Evolutionary conservation across 2,113 vertebrate genomes (phyloP), one percentile per base, ranked within the genome.

Genomic region (Salvelinus namaycush): DNA sequence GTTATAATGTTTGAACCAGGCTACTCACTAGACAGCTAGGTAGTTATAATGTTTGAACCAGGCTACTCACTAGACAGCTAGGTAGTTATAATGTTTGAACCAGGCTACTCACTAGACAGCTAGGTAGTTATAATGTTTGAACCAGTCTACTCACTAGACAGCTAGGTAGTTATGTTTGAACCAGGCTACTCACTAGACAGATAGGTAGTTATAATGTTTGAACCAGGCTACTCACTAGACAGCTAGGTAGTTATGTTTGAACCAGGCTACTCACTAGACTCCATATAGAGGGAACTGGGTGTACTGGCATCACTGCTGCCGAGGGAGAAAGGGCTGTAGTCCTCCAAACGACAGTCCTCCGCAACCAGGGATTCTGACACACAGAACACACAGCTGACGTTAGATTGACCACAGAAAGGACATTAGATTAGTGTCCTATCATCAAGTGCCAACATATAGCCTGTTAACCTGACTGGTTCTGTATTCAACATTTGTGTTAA

Each of bases 261-360:
- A 9, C 59, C n/a, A 39, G 22, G 12, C 29, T 49, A 94, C 95
- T 95, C 83, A 96, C 96, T 90, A 0, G 95, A 93, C 74, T 98
- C 96, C 94, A 96, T 89, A 86, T 95, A 97, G 34, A 95, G 88
- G 11, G 96, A 97, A 66, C 89, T 93, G 67, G 93, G 81, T 13
- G 91, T 86, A 88, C 94, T 95, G 84, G 83, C 80, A 68, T 95
- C 93, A 7, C 92, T 93, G 87, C 87, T 88, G 79, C 91, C 93
- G 7, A 90, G 79, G 71, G 95, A 94, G 83, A 93, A 94, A 48
- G 93, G 90, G 67, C 91, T 79, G 0, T 77, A 91, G 73, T 90
- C 92, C 84, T 89, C 93, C 79, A 87, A 83, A 70, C 85, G 83
- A 4, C 74, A 68, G n/a, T 90, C 75, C 1, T 94, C 94, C 0